Percentiles rank a stretch among this genome's conserved stretches.
These are phyloP conservation scores for Myotis myotis DNA, from an alignment of 2,797 vertebrate genomes.

Conservation along the genomic window DNA sequence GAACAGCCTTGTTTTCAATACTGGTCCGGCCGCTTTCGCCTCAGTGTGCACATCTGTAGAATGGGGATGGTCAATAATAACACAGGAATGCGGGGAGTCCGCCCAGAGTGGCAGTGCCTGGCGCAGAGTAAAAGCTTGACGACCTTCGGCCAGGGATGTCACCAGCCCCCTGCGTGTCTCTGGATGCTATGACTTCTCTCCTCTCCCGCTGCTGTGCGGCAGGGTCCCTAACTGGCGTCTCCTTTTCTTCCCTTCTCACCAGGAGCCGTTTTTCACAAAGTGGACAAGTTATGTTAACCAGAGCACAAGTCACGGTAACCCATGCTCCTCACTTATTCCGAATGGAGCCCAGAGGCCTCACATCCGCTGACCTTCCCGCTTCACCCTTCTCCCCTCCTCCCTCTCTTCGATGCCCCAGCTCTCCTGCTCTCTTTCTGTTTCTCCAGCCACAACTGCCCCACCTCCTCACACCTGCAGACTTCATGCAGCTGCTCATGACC, in stretches of 20 bases:
- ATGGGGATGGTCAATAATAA: neutral
- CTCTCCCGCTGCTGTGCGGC: too few relatives aligned
- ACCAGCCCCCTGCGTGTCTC: rapidly evolving
- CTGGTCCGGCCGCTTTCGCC: neutral
- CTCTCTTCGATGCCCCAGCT: neutral
- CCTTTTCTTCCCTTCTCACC: neutral
- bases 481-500: neutral
- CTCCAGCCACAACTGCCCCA: neutral
- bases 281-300: neutral
- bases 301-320: neutral
- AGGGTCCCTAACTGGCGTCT: neutral
- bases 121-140: neutral
- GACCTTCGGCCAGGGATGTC: rapidly evolving
- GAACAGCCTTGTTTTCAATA: neutral
- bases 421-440: neutral
- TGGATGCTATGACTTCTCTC: too few relatives aligned
- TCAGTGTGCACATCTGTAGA: neutral
- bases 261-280: neutral
- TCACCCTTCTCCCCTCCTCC: rapidly evolving
- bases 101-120: too few relatives aligned
- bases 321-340: neutral
- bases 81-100: neutral
- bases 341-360: too few relatives aligned
- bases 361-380: neutral
- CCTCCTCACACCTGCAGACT: too few relatives aligned